These are phyloP conservation scores for Eupithecia dodoneata DNA, from an alignment of 2,888 invertebrate species.

Conservation along the genomic window DNA sequence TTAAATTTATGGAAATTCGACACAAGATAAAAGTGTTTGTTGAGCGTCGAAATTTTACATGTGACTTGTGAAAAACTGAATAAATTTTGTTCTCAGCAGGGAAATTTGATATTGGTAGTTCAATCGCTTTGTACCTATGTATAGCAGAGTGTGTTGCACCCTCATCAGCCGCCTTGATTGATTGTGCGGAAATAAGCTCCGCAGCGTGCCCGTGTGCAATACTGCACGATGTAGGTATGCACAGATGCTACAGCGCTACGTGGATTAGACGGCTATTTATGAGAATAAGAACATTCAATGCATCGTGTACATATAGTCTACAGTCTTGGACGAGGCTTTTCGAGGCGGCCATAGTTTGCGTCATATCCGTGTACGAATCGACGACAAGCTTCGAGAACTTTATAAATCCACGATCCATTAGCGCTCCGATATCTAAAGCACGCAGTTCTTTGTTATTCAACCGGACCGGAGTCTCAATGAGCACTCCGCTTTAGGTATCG, in stretches of 20 bases:
- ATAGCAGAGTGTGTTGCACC: constrained; percentile 61
- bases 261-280: constrained; percentile 45
- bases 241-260: constrained; percentile 36
- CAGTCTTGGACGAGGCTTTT: background rate
- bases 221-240: constrained; percentile 46
- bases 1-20: constrained; percentile 74
- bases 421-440: constrained; percentile 74
- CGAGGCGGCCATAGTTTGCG: constrained; percentile 22
- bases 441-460: constrained; percentile 81
- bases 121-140: constrained; percentile 56
- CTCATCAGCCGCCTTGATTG: constrained; percentile 75
- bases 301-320: background rate
- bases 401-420: constrained; percentile 77
- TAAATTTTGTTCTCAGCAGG: constrained; percentile 50
- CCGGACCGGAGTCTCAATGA: constrained; percentile 65
- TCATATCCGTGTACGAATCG: constrained; percentile 45
- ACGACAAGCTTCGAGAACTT: constrained; percentile 60
- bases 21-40: constrained; percentile 71
- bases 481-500: constrained; percentile 78
- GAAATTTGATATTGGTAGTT: constrained; percentile 62
- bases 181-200: constrained; percentile 76
- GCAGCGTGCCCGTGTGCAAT: constrained; percentile 54
- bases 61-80: constrained; percentile 59
- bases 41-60: constrained; percentile 61
- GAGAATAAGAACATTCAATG: constrained; percentile 37